Evolutionary conservation across 2,113 vertebrate species (phyloP).

Genomic region (Bufo bufo): DNA sequence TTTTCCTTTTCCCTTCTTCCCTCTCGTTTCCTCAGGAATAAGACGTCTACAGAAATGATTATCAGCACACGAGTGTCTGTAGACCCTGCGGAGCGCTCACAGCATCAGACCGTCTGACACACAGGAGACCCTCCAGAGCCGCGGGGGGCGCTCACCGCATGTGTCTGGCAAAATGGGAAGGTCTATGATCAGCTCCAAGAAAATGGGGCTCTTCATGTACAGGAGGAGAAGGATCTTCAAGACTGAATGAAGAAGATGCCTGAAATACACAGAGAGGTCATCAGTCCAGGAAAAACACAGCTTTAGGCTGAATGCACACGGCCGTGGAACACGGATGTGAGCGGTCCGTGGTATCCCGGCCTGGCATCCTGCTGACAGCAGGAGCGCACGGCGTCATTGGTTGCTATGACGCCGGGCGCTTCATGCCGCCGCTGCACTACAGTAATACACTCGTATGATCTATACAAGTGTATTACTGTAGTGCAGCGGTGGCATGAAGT

Average conservation of each 20-base stretch:
- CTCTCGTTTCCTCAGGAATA: conserved; percentile 8
- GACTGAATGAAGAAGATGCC: not conserved
- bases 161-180: not conserved
- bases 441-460: too few relatives aligned
- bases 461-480: too few relatives aligned
- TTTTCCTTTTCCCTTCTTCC: not conserved
- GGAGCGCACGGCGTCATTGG: too few relatives aligned
- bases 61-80: not conserved
- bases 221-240: not conserved
- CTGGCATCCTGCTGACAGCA: too few relatives aligned
- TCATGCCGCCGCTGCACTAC: too few relatives aligned
- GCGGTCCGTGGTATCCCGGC: too few relatives aligned
- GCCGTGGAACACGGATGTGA: too few relatives aligned
- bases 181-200: not conserved
- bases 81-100: not conserved
- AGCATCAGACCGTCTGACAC: not conserved
- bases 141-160: not conserved
- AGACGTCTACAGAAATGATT: not conserved
- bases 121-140: not conserved
- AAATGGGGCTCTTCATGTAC: not conserved
- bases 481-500: too few relatives aligned
- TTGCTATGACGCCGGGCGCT: too few relatives aligned
- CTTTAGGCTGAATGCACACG: too few relatives aligned
- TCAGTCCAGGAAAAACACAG: too few relatives aligned
- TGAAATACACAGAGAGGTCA: not conserved